Conservation (phyloP, 2,797 vertebrate species). For the Melanotaenia pygmaea region DNA sequence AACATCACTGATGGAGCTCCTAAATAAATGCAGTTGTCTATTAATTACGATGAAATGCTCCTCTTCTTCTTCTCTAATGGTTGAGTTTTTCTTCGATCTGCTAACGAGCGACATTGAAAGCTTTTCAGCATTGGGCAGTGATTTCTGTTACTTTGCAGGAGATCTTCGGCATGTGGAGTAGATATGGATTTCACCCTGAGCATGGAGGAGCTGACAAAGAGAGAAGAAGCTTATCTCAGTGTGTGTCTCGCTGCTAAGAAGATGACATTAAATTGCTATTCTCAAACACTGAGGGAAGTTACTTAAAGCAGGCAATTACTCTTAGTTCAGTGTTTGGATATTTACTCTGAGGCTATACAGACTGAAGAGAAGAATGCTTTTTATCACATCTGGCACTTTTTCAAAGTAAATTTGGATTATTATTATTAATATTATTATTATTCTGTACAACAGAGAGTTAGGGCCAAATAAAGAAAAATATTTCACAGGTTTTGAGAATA, state of each 20-base stretch:
- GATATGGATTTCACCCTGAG: constrained; percentile 51
- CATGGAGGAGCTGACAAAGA: constrained; percentile 30
- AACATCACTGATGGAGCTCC: constrained; percentile 51
- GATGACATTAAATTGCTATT: constrained; percentile 62
- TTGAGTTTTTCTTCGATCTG: constrained; percentile 25
- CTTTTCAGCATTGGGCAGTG: constrained; percentile 57
- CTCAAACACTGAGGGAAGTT: constrained; percentile 22
- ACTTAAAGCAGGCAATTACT: constrained; percentile 26
- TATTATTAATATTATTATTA: not conserved
- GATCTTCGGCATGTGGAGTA: constrained; percentile 46
- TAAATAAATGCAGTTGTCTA: constrained; percentile 52
- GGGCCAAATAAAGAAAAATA: no score
- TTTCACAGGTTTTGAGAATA: no score
- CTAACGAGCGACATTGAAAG: constrained; percentile 49
- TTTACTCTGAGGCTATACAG: constrained; percentile 5
- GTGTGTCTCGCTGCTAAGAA: constrained; percentile 53
- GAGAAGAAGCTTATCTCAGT: constrained; percentile 59
- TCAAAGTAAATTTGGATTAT: not conserved
- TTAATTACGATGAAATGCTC: constrained; percentile 55
- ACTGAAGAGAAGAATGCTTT: not conserved
- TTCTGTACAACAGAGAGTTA: not conserved
- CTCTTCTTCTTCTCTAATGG: constrained; percentile 15
- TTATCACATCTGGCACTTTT: not conserved
- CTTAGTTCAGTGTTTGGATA: constrained; percentile 9
- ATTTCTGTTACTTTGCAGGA: constrained; percentile 51